These are phyloP conservation scores for Papilio dardanus DNA, from an alignment of 1,140 invertebrate genomes.

Conservation along the genomic window DNA sequence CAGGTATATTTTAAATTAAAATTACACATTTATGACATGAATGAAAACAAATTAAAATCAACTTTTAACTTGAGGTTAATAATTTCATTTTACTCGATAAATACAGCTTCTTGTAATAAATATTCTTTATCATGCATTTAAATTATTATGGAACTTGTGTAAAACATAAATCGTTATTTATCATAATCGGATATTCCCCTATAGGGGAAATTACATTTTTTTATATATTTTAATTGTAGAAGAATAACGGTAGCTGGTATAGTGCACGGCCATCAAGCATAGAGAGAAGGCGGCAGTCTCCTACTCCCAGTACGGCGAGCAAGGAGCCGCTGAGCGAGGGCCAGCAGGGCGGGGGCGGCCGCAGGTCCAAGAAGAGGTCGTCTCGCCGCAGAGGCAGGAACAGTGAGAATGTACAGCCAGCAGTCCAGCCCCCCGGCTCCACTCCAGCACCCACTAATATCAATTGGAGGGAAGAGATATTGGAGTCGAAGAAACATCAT, in stretches of 20 bases:
- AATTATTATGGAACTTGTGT: no score
- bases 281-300: conserved; percentile 60
- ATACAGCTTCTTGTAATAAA: no score
- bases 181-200: no score
- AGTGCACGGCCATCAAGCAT: conserved; percentile 53
- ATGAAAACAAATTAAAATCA: conserved; percentile 24
- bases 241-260: conserved; percentile 52
- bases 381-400: conserved; percentile 48
- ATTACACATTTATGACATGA: not conserved
- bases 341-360: conserved; percentile 36
- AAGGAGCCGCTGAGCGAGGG: conserved; percentile 25
- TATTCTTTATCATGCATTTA: no score
- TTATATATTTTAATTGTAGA: conserved; percentile 42
- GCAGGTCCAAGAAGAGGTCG: conserved; percentile 37
- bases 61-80: no score
- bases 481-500: conserved; percentile 69
- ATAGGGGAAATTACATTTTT: conserved; percentile 11
- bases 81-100: no score
- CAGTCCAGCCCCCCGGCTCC: conserved; percentile 43
- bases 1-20: conserved; percentile 44
- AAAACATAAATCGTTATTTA: no score
- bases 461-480: conserved; percentile 74
- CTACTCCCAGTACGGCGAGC: conserved; percentile 47
- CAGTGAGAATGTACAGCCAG: conserved; percentile 51
- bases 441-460: conserved; percentile 48